Base-by-base conservation (phyloP, 1,140 invertebrate genomes). In the Drosophila takahashii region DNA sequence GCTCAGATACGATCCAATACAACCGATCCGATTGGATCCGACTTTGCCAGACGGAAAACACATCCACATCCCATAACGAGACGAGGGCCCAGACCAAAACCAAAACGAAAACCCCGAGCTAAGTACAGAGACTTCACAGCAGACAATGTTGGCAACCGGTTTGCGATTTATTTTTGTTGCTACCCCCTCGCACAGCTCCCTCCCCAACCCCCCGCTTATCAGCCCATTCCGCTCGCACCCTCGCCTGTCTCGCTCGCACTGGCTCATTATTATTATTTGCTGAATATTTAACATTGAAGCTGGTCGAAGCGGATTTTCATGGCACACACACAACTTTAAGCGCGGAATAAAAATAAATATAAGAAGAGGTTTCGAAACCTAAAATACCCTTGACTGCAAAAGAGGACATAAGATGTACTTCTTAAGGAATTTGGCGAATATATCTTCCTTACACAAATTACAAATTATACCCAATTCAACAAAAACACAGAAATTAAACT, bases 141-240 rank as follows among this genome's bases (percentile, higher is more conserved):
- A 80, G 81, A 87, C 83, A 89, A 76, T 71, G 65, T 71, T 52
- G 42, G 45, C 39, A 87, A 87, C 84, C 84, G 84, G 84, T 87
- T 87, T 87, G 79, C 79, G 79, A 89, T 89, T 87, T 89, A 84
- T 89, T 84, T 87, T 74, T 89, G 73, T 89, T 59, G 37, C 27
- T 61, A 4, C 39, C n/a, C 22, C 6, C 58, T 8, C 18, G 39
- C 37, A 5, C 8, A 13, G n/a, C 7, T 7, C 18, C 10, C 54
- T 11, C 11, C 59, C 18, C 18, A 22, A 41, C 32, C 15, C 7
- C 15, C 16, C 4, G n/a, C 41, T 8, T 26, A 32, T 34, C 47
- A 11, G 27, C 4, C 15, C 70, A 22, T 11, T 53, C 16, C 42
- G n/a, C 36, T 26, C 52, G 44, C 11, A 16, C 13, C 36, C 39